Base-by-base conservation (phyloP, 2,797 vertebrate genomes). In the Vultur gryphus region DNA sequence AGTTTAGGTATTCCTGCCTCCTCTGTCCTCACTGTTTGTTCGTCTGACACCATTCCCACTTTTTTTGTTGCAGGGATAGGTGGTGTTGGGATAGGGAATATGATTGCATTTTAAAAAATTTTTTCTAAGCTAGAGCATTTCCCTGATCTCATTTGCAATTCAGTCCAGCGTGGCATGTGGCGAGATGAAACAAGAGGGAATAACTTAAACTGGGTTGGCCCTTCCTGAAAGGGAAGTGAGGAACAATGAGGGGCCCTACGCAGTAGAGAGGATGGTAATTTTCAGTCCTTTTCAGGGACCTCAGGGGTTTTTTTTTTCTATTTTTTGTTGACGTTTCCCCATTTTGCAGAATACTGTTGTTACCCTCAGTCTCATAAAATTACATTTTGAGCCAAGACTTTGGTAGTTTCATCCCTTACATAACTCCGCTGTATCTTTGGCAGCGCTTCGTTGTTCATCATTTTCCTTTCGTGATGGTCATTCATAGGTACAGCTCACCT, bases 381-480 rank as follows among this genome's bases (percentile, higher is more conserved):
- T 4, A 6, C 16, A 23, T 52, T 85, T 66, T 59, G 39, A 79
- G 20, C 39, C 33, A 66, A 58, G 51, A 29, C 43, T 66, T 51
- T 4, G 20, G 23, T 35, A 52, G 8, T 70, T 81, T 59, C n/a
- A 39, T 61, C 35, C 25, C 13, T 79, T 46, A 35, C 5, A 4
- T 49, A 62, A 76, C 85, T 89, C 28, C 9, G 1, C 52, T 41
- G 7, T 72, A 5, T 62, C 31, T 29, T 39, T 90, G 55, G 59
- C 25, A 73, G 28, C 0, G 0, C 43, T 82, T 82, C 3, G 0
- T 29, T 72, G 33, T 65, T 89, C 1, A 2, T 79, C 0, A 3
- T 69, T 90, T 86, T 66, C 35, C 13, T 87, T 84, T 76, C 1
- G 2, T 66, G 59, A 21, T 24, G 13, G 17, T 44, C n/a, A 25